phyloP scores from a whole-genome alignment of 2,797 vertebrate genomes.

The Limnodromus scolopaceus region DNA sequence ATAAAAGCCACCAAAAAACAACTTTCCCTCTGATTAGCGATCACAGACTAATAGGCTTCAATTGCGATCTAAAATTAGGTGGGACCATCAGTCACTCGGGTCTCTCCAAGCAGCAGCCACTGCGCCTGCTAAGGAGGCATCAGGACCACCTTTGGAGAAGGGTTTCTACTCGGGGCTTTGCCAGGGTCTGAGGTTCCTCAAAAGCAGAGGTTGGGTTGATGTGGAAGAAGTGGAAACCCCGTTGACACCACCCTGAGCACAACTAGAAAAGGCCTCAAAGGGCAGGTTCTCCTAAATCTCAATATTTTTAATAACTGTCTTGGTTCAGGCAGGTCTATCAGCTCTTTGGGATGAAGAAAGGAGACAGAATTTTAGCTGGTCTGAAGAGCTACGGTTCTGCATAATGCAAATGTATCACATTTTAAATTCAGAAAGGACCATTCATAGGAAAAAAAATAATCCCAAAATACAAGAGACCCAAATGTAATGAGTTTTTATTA shows the following conservation, averaged over 20 bases:
- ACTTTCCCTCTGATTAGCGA: constrained; percentile 7
- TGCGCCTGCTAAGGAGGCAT: not conserved
- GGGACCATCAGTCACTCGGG: not conserved
- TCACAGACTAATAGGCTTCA: constrained; percentile 23
- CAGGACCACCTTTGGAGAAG: not conserved
- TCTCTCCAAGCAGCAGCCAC: not conserved
- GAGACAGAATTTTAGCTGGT: not conserved
- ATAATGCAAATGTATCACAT: not conserved
- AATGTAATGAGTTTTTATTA: not conserved
- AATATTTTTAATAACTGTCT: not conserved
- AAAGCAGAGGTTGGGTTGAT: accelerated
- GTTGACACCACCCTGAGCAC: accelerated
- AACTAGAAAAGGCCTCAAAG: not conserved
- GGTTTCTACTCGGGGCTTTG: accelerated
- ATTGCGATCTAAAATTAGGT: not conserved
- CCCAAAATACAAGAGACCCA: not conserved
- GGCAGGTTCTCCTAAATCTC: not conserved
- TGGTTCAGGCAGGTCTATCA: not conserved
- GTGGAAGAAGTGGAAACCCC: not conserved
- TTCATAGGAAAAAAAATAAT: not conserved
- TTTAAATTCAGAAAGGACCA: not conserved
- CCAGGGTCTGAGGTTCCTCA: not conserved
- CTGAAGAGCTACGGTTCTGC: not conserved
- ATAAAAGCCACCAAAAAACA: constrained; percentile 26
- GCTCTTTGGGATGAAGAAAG: not conserved